Evolutionary conservation across 2,113 vertebrate genomes (phyloP), one percentile per base, ranked within the genome.

Genomic region (Stigmatopora nigra): DNA sequence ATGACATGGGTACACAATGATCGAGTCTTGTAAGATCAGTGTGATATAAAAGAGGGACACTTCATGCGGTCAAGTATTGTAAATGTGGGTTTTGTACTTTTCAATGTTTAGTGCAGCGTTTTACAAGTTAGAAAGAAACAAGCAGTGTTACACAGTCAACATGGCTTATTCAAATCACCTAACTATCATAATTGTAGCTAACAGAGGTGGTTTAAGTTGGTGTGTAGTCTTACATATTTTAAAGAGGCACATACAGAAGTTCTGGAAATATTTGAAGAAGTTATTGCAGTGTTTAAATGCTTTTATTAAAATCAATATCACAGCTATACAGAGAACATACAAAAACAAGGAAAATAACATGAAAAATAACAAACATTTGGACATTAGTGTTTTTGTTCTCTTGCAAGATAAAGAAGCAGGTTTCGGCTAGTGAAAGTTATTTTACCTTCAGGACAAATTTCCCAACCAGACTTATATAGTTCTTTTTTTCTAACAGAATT

Each of bases 1-100:
- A 81, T 58, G 69, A 81, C 80, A 71, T 53, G 65, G 55, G 69
- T 67, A 61, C 25, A 67, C 73, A 72, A 82, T 62, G 77, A 76
- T 82, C 64, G 73, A 58, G 6, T 67, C 74, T 72, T 79, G 79
- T 85, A 77, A 68, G 65, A 60, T 17, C 16, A 35, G 22, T 31
- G 45, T 47, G 58, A 63, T 45, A 48, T 46, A 8, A 44, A 61
- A 46, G 22, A 16, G 16, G 38, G n/a, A 44, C 19, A 10, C 17
- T 20, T 60, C 9, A 19, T 60, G 11, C 36, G 5, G 36, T 60
- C n/a, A 45, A 61, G 38, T 45, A 9, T 19, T 61, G 38, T 41
- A 45, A 15, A 61, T 22, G 59, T 61, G 41, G 22, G 16, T n/a
- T 63, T 19, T 49, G 46, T 17, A 16, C 12, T 45, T 45, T 61